Evolutionary conservation across 1,140 invertebrate species (phyloP).

Genomic region (Triops longicaudatus): DNA sequence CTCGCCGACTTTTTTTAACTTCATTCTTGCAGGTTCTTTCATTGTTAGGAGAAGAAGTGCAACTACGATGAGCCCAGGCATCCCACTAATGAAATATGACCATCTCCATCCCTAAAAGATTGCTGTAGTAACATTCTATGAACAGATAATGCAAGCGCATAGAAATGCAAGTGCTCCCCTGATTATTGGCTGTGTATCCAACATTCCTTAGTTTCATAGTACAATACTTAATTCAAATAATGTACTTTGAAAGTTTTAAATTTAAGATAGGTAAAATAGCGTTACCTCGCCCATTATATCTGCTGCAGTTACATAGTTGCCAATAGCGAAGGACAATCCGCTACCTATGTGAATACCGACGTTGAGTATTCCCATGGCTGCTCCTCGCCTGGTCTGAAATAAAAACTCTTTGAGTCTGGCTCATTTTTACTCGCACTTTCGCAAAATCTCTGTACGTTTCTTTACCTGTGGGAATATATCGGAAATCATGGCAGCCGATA

Average conservation of each 20-base stretch:
- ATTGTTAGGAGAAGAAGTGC: slow-evolving; percentile 64
- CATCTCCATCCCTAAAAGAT: slow-evolving; percentile 69
- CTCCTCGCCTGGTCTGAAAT: slow-evolving; percentile 56
- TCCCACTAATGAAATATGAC: slow-evolving; percentile 72
- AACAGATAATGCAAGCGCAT: no score
- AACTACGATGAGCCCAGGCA: slow-evolving; percentile 66
- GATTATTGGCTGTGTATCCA: no score
- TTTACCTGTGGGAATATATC: slow-evolving; percentile 66
- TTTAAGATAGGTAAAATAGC: slow-evolving; percentile 24
- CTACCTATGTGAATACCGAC: slow-evolving; percentile 94
- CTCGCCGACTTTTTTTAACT: slow-evolving; percentile 47
- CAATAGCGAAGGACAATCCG: slow-evolving; percentile 82
- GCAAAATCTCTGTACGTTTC: neutral
- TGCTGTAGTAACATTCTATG: slow-evolving; percentile 21
- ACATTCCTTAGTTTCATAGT: no score
- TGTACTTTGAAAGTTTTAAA: neutral
- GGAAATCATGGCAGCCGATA: slow-evolving; percentile 75
- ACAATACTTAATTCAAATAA: neutral
- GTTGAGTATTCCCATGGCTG: slow-evolving; percentile 88
- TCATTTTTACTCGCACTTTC: neutral
- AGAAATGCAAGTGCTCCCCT: no score
- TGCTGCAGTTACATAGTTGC: slow-evolving; percentile 69
- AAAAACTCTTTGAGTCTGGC: slow-evolving; percentile 34
- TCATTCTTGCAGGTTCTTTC: slow-evolving; percentile 65
- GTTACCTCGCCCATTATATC: slow-evolving; percentile 65